Percentiles rank a stretch among this genome's conserved stretches.
Conservation (phyloP, 2,888 invertebrate species). For the Drosophila macrospina region DNA sequence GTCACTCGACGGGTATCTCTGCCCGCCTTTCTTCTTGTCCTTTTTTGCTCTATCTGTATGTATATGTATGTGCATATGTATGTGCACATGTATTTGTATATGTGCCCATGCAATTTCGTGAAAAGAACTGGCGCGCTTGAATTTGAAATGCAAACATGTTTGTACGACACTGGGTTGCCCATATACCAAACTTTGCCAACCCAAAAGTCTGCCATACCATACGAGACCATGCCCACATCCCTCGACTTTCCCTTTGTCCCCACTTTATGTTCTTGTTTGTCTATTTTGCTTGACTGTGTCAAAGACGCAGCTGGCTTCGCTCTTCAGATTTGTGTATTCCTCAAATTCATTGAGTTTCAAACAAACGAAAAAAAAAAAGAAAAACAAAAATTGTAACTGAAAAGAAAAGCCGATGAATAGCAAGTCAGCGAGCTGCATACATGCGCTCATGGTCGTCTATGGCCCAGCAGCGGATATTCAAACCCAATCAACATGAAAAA, state of each 20-base stretch:
- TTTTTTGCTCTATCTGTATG: conserved; percentile 11
- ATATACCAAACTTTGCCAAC: conserved; percentile 9
- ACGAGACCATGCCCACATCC: neutral
- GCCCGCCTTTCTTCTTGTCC: conserved; percentile 19
- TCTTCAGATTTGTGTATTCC: conserved; percentile 58
- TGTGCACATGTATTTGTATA: conserved; percentile 6
- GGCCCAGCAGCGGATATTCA: conserved; percentile 61
- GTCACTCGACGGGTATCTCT: conserved; percentile 10
- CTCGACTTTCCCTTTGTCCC: neutral
- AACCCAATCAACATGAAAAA: conserved; percentile 73
- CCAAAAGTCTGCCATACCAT: neutral
- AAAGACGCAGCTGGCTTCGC: conserved; percentile 55
- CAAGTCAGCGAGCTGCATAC: conserved; percentile 22
- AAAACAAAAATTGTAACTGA: neutral
- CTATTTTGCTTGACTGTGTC: conserved; percentile 56
- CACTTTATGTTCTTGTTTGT: conserved; percentile 40
- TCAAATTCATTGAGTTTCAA: conserved; percentile 72
- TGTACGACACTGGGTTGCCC: conserved; percentile 25
- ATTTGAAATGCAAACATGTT: conserved; percentile 77
- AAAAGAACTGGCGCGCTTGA: conserved; percentile 52
- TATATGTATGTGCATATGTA: neutral
- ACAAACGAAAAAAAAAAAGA: neutral
- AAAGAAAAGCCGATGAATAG: conserved; percentile 32
- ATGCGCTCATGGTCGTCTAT: conserved; percentile 20
- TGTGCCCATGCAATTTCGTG: conserved; percentile 42